Conservation (phyloP, 2,797 vertebrate species). For the Arctocebus calabarensis region DNA sequence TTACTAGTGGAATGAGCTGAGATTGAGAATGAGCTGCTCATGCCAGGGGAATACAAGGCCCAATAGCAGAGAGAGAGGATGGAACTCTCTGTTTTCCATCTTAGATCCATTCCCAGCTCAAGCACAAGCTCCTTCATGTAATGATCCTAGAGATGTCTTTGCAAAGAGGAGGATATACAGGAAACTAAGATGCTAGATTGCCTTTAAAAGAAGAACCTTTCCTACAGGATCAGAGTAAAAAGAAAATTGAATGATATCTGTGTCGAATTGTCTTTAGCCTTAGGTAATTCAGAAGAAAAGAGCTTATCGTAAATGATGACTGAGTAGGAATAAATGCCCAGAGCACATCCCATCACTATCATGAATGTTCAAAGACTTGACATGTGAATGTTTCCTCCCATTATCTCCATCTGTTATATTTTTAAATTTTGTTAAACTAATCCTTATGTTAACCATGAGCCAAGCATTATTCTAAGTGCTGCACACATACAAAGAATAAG, state of each 20-base stretch:
- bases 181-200: background rate
- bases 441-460: background rate
- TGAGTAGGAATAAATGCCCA: background rate
- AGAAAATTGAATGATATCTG: background rate
- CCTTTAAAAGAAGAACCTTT: background rate
- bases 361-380: background rate
- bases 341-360: background rate
- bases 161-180: background rate
- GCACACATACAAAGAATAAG: background rate
- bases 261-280: background rate
- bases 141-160: background rate
- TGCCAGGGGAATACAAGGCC: background rate
- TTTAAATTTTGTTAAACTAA: background rate
- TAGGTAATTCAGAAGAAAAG: background rate
- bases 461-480: background rate
- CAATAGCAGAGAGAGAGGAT: background rate
- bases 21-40: background rate
- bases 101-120: background rate
- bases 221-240: background rate
- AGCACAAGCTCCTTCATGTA: background rate
- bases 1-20: background rate
- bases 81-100: background rate
- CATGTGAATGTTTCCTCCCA: background rate
- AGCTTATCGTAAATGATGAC: background rate
- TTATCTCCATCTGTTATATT: background rate